phyloP scores from a whole-genome alignment of 2,888 invertebrate species.

The Standfussiana lucernea region DNA sequence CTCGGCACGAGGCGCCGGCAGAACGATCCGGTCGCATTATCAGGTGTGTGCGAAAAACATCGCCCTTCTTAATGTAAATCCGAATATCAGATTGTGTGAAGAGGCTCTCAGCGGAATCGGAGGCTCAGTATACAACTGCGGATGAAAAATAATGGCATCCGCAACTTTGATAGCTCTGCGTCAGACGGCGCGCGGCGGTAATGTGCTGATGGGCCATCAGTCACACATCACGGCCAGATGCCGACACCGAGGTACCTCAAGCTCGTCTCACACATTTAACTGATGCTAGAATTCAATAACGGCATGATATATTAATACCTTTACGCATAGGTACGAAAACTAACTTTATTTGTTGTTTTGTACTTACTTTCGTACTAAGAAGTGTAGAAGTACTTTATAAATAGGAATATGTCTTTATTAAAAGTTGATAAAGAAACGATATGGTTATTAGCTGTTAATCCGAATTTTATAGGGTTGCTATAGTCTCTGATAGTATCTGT shows the following conservation, averaged over 20 bases:
- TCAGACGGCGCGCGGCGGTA: slow-evolving; percentile 10
- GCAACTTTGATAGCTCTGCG: slow-evolving; percentile 32
- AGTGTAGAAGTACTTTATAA: not conserved
- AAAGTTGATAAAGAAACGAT: not conserved
- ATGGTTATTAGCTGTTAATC: not conserved
- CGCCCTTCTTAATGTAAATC: slow-evolving; percentile 46
- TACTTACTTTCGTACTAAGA: not conserved
- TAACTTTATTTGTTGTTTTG: not conserved
- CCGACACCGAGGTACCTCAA: not conserved
- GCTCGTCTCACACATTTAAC: not conserved
- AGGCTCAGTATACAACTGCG: slow-evolving; percentile 30
- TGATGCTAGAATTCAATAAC: not conserved
- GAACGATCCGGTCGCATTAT: not conserved
- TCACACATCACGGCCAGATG: not conserved
- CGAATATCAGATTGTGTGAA: slow-evolving; percentile 44
- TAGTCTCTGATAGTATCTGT: not conserved
- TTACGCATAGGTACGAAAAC: not conserved
- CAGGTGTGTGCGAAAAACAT: slow-evolving; percentile 5
- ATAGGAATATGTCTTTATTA: not conserved
- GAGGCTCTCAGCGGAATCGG: slow-evolving; percentile 6
- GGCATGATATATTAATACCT: not conserved
- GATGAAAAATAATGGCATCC: slow-evolving; percentile 48
- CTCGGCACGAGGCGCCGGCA: not conserved
- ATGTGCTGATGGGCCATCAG: slow-evolving; percentile 2
- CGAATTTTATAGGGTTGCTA: not conserved